These are phyloP conservation scores for Endomychus coccineus DNA, from an alignment of 2,888 invertebrate species.

Conservation along the genomic window DNA sequence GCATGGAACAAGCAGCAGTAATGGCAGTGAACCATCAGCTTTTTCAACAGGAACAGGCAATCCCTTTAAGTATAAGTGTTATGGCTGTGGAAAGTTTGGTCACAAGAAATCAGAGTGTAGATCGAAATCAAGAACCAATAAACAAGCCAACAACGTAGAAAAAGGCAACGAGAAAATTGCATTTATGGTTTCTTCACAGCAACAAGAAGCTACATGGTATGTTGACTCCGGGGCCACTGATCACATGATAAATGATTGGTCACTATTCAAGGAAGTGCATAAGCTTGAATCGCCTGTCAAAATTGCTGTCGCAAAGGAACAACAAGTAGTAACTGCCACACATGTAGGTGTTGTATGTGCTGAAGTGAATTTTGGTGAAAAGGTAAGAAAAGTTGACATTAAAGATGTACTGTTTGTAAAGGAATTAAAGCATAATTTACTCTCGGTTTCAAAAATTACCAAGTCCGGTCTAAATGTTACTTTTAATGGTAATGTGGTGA, in stretches of 20 bases:
- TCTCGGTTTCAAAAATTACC: slow-evolving; percentile 28
- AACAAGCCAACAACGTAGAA: not conserved
- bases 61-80: too few species aligned
- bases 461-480: slow-evolving; percentile 25
- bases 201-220: slow-evolving; percentile 14
- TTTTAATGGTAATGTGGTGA: slow-evolving; percentile 25
- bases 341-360: slow-evolving; percentile 23
- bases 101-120: slow-evolving; percentile 4
- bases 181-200: not conserved
- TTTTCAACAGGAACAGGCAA: too few species aligned
- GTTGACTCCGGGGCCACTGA: slow-evolving; percentile 27
- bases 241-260: slow-evolving; percentile 18
- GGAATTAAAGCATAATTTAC: slow-evolving; percentile 29
- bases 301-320: slow-evolving; percentile 32
- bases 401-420: slow-evolving; percentile 11
- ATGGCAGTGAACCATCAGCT: too few species aligned
- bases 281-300: slow-evolving; percentile 25
- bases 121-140: not conserved
- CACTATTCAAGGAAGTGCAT: slow-evolving; percentile 14
- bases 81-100: not conserved
- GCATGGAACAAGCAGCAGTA: not conserved
- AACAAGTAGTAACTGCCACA: slow-evolving; percentile 27
- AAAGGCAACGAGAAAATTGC: too few species aligned
- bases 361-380: not conserved
- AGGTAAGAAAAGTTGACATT: slow-evolving; percentile 1